Percentiles rank a stretch among this genome's conserved stretches.
These are phyloP conservation scores for Ellobium chinense DNA, from an alignment of 2,888 invertebrate genomes.

Conservation along the genomic window DNA sequence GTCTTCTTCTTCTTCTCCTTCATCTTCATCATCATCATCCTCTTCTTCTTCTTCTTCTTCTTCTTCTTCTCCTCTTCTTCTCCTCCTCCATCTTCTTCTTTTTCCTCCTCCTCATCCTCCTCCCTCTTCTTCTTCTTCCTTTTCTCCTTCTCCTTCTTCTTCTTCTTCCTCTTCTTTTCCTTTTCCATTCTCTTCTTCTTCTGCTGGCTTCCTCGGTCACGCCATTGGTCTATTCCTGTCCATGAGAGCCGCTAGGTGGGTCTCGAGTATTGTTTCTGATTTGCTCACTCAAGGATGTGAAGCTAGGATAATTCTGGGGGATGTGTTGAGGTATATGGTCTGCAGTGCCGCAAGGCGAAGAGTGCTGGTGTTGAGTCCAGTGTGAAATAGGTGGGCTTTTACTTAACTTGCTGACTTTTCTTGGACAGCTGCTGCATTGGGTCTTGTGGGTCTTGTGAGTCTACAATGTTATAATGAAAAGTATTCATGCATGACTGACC, in stretches of 20 bases:
- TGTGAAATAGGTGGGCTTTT: no score
- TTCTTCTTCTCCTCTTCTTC: neutral
- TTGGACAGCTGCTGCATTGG: no score
- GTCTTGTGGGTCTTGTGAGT: no score
- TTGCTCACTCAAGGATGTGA: no score
- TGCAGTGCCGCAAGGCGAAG: no score
- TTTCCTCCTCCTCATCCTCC: neutral
- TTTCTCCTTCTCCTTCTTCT: neutral
- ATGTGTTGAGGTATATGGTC: no score
- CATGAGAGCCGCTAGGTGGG: neutral
- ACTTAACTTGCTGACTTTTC: no score
- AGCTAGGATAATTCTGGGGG: no score
- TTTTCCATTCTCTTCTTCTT: slow-evolving; percentile 1
- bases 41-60: neutral
- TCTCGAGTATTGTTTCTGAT: no score
- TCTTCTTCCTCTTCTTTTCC: neutral
- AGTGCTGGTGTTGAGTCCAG: no score
- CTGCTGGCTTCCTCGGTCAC: slow-evolving; percentile 13
- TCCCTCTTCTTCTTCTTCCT: neutral
- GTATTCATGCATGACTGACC: no score
- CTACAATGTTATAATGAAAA: no score
- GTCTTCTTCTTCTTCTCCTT: neutral
- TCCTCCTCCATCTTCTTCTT: slow-evolving; percentile 1
- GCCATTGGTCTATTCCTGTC: neutral
- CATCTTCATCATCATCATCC: neutral